Base-by-base conservation (phyloP, 2,113 vertebrate genomes). In the Neolamprologus ventralis region DNA sequence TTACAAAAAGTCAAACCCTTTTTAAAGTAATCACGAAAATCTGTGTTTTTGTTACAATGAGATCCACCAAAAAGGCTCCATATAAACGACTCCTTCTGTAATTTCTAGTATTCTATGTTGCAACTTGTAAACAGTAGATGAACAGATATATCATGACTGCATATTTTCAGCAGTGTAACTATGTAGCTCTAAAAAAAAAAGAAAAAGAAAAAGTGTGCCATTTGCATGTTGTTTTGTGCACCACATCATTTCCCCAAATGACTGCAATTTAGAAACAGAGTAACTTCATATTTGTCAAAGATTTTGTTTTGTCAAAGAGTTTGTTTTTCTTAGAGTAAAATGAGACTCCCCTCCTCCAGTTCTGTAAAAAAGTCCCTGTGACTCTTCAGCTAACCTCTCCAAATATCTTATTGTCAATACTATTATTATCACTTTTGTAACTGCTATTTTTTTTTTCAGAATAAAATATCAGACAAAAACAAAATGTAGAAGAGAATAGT, bases 31-130 rank as follows among this genome's bases (percentile, higher is more conserved):
- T 73, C 37, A 16, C 2, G 0, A 73, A 26, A 23, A 73, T 0
- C n/a, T 6, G 65, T 71, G 21, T 0, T 45, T 42, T 45, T 73
- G 37, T 73, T 73, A 26, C n/a, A 16, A 1, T 40, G 7, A 40
- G 19, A 40, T 21, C 35, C 35, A 68, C 11, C n/a, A 71, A 71
- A 9, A 42, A 9, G 13, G 37, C 35, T 71, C 35, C 0, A 5
- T 45, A 26, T 73, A 45, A 45, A 26, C 1, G 4, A 45, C 14
- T 28, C 21, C 68, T 17, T 45, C 21, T 73, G 21, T 45, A 73
- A 45, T n/a, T 71, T 0, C 1, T 9, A 13, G 0, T 73, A 45
- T 73, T 26, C 40, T 4, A 17, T 47, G 14, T 73, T 71, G 7
- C 0, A 71, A 42, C 65, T 71, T 71, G 65, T 23, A 40, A 2